Conservation (phyloP, 2,797 vertebrate genomes). For the Pseudomugil tenellus region DNA sequence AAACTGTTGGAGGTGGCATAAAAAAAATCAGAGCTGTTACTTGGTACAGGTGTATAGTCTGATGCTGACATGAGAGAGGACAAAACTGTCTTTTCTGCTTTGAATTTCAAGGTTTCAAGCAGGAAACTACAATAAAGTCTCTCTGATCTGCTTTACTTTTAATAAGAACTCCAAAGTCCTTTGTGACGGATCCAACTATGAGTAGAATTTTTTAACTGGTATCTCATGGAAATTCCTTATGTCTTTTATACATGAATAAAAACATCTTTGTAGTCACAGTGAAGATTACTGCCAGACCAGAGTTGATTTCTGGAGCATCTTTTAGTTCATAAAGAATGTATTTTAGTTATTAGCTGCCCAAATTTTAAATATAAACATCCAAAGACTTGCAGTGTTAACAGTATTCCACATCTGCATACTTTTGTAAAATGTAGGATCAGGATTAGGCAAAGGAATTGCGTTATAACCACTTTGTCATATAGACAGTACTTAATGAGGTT, state of each 20-base stretch:
- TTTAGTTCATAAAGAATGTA: too few relatives aligned
- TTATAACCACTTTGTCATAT: neutral
- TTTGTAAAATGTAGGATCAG: neutral
- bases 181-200: conserved; percentile 1
- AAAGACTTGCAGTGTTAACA: neutral
- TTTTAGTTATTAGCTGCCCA: too few relatives aligned
- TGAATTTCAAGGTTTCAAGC: neutral
- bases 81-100: neutral
- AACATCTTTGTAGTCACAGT: neutral
- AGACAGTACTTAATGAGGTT: neutral
- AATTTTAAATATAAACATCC: neutral
- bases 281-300: neutral
- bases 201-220: neutral
- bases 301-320: neutral
- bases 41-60: conserved; percentile 40
- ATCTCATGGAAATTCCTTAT: neutral
- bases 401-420: neutral
- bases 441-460: neutral
- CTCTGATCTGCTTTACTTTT: neutral
- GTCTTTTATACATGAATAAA: neutral
- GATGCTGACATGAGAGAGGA: conserved; percentile 4
- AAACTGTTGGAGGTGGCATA: conserved; percentile 8
- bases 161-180: neutral
- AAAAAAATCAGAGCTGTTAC: conserved; percentile 34
- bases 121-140: conserved; percentile 18